Base-by-base conservation (phyloP, 2,888 invertebrate genomes). In the Cephus pulcher region DNA sequence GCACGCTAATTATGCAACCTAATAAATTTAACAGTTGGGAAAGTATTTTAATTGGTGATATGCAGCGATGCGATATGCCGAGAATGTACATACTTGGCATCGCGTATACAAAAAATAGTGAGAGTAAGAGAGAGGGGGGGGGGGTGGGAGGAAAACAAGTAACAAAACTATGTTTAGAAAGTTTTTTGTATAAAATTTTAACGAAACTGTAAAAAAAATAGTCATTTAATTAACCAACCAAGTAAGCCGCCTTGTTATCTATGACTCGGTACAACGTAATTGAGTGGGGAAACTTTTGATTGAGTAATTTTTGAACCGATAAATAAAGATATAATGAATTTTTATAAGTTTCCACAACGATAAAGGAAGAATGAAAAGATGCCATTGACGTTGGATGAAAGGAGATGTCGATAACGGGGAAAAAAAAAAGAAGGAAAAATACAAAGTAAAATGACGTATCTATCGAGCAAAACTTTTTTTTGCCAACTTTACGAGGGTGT, bases 211-310 rank as follows among this genome's bases (percentile, higher is more conserved):
- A 11, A 23, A n/a, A 12, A 56, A 56, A 74, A 37, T 73, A 75
- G 40, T 79, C 71, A 80, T 80, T 70, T 79, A 75, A 79, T 79
- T 79, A 75, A 79, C 74, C 30, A 68, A 35, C 74, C 34, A 75
- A 78, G 80, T 75, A 69, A 69, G 76, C 68, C 77, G 70, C 75
- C 78, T 78, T 79, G 56, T 77, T 73, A 34, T 37, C 74, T 32
- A 68, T 34, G 33, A 33, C 30, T 69, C 12, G 79, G 74, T 33
- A 75, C 56, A 73, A 56, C 33, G 78, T 69, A 76, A 75, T 71
- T 37, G 75, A 74, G 40, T 75, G 74, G 75, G 71, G 73, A 81
- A 81, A 80, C 77, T 82, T 83, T 82, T 75, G 79, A 80, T 80
- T 73, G 75, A 79, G 77, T 80, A 78, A 78, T 82, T 75, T 76